A percentile compares a stretch with the other conserved stretches of the same genome.
Conservation (phyloP, 2,888 invertebrate genomes). For the Ormyrus thymus region DNA sequence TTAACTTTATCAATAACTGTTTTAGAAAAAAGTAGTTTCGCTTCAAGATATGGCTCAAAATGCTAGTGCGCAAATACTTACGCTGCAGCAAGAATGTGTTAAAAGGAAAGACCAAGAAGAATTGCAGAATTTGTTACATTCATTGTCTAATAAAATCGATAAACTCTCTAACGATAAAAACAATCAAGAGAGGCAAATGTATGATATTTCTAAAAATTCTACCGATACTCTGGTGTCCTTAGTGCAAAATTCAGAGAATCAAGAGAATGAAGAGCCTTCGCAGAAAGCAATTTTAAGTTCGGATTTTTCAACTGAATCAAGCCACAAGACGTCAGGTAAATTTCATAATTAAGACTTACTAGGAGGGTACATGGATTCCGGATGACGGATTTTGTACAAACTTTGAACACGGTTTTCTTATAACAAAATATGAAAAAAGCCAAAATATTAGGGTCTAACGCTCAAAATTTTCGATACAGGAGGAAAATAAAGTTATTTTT, state of each 20-base stretch:
- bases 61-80: constrained; percentile 73
- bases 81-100: constrained; percentile 71
- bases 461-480: no score
- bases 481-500: no score
- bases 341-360: not conserved
- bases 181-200: constrained; percentile 55
- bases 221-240: constrained; percentile 59
- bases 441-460: no score
- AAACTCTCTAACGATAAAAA: constrained; percentile 10
- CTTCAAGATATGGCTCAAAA: constrained; percentile 73
- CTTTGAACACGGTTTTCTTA: no score
- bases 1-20: constrained; percentile 36
- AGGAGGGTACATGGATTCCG: no score
- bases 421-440: no score
- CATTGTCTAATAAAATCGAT: constrained; percentile 30
- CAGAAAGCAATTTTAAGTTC: constrained; percentile 7
- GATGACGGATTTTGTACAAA: no score
- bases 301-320: constrained; percentile 41
- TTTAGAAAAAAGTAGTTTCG: constrained; percentile 70
- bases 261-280: constrained; percentile 15
- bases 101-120: constrained; percentile 59
- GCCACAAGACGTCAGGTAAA: constrained; percentile 39
- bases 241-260: constrained; percentile 49
- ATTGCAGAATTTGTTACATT: constrained; percentile 27
- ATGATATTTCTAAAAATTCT: constrained; percentile 63